Percentiles rank a stretch among this genome's conserved stretches.
phyloP scores from a whole-genome alignment of 2,888 invertebrate species.

The Limulus polyphemus region DNA sequence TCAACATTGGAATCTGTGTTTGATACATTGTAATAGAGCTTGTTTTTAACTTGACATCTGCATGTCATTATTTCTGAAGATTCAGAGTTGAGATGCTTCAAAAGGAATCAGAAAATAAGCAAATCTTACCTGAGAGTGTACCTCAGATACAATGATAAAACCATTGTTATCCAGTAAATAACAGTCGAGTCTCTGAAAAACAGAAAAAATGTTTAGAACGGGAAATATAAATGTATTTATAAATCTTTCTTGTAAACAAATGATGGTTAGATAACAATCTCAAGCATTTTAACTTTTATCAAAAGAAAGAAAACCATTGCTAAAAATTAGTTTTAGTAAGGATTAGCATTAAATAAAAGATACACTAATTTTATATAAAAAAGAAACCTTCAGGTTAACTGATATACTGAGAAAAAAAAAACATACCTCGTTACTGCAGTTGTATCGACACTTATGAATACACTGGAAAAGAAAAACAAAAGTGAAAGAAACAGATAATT shows the following conservation, averaged over 20 bases:
- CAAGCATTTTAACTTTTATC: background rate
- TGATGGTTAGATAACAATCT: too few relatives aligned
- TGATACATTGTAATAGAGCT: too few relatives aligned
- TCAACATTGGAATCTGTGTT: too few relatives aligned
- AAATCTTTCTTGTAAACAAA: too few relatives aligned
- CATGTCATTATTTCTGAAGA: too few relatives aligned
- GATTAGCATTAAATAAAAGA: too few relatives aligned
- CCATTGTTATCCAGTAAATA: conserved; percentile 90
- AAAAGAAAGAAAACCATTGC: background rate
- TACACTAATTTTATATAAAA: too few relatives aligned
- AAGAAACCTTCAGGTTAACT: too few relatives aligned
- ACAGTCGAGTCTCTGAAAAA: conserved; percentile 51
- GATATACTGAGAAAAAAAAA: background rate
- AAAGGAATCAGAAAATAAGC: background rate
- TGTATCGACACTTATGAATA: conserved; percentile 21
- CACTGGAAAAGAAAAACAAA: conserved; percentile 16
- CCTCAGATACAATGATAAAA: conserved; percentile 80
- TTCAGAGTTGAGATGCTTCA: too few relatives aligned
- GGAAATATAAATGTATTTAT: background rate
- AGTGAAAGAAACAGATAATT: too few relatives aligned
- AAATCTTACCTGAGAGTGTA: conserved; percentile 49
- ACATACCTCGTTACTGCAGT: conserved; percentile 24
- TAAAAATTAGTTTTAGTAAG: background rate
- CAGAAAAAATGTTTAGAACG: background rate
- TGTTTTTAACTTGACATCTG: too few relatives aligned